Base-by-base conservation (phyloP, 2,797 vertebrate species). In the Alfaro cultratus region DNA sequence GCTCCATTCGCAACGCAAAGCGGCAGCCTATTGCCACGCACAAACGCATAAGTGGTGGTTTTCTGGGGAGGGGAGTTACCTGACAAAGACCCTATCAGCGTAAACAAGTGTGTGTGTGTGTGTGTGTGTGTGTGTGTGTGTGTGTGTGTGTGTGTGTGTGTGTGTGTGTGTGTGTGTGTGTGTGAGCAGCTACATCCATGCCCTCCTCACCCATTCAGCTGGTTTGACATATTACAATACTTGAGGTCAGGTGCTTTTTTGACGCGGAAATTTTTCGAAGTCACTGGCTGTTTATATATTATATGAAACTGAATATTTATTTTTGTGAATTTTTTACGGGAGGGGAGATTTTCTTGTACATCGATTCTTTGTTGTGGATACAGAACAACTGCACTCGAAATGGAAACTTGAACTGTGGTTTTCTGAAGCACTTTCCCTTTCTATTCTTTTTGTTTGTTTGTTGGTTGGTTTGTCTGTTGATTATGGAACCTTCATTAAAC, bases 341-440 rank as follows among this genome's bases (percentile, higher is more conserved):
- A 21, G 6, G 4, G 5, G 46, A 39, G 11, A 18, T n/a, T 86
- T 92, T 91, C 85, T 93, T 94, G 86, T 94, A 93, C 79, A 92
- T 88, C 86, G 83, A 81, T 82, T 86, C 55, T 31, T 76, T 90
- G 81, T 93, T 95, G 92, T 96, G 90, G 85, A 87, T 89, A 83
- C 78, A 93, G 89, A 88, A 94, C 85, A 95, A 94, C 95, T 95
- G 95, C 96, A 96, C 95, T 96, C 95, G 80, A 94, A 92, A 94
- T 95, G 93, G 93, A 96, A 96, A 96, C 96, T 96, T 96, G 95
- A 96, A 96, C 90, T 86, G 93, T 93, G 93, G 92, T 95, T 95
- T 93, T 96, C 92, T 95, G 90, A 96, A 95, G 96, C 96, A 96
- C 96, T 96, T 96, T 96, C 93, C 92, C 90, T 94, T 93, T 94